Evolutionary conservation across 92 coral and sea anemone genomes (phyloP).

Genomic region (Siderastrea siderea): DNA sequence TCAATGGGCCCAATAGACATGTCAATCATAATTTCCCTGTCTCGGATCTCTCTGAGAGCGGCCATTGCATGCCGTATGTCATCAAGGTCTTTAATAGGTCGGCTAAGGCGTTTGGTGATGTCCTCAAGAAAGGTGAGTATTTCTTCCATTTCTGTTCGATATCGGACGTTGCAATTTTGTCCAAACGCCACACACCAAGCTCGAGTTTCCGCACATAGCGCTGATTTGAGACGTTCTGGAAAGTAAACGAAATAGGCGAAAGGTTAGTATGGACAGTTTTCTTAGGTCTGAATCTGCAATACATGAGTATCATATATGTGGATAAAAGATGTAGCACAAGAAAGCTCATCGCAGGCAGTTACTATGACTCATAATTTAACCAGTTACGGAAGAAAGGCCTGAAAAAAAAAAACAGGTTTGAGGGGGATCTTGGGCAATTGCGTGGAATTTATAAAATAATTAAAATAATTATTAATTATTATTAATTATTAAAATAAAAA

Average conservation of each 20-base stretch:
- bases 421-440: too few relatives aligned
- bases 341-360: too few relatives aligned
- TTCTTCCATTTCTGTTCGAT: conserved; percentile 93
- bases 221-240: conserved; percentile 85
- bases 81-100: conserved; percentile 96
- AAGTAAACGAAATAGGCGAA: neutral
- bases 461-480: too few relatives aligned
- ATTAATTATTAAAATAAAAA: too few relatives aligned
- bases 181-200: conserved; percentile 94
- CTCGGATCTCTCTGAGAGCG: conserved; percentile 89
- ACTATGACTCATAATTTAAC: too few relatives aligned
- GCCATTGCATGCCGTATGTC: conserved; percentile 93
- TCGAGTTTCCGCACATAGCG: conserved; percentile 91
- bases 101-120: conserved; percentile 87
- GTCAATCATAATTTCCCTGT: conserved; percentile 89
- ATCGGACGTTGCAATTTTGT: conserved; percentile 82
- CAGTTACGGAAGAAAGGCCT: too few relatives aligned
- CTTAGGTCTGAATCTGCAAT: too few relatives aligned
- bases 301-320: too few relatives aligned
- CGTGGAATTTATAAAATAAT: too few relatives aligned
- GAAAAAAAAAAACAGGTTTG: too few relatives aligned
- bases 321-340: too few relatives aligned
- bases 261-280: neutral
- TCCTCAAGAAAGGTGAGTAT: conserved; percentile 86
- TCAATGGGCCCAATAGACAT: conserved; percentile 94